Evolutionary conservation across 2,113 vertebrate genomes (phyloP).

Genomic region (Chunga burmeisteri): DNA sequence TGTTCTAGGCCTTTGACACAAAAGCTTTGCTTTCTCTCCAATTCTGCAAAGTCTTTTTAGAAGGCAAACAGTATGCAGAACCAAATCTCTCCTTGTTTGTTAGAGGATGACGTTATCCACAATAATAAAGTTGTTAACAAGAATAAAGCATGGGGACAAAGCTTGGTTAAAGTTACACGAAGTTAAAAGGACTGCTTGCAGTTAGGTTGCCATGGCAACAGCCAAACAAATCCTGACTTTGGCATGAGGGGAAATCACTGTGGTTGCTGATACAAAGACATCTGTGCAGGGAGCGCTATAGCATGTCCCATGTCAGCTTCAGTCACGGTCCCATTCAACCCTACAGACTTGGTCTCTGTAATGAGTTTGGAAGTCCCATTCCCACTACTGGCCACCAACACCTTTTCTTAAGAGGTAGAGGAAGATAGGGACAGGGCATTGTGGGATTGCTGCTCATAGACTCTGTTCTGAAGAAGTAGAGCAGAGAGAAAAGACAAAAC

Average conservation of each 20-base stretch:
- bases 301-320: rapidly evolving
- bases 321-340: not conserved
- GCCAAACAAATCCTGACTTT: not conserved
- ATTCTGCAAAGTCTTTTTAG: not conserved
- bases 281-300: not conserved
- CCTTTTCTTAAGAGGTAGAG: not conserved
- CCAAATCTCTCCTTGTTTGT: not conserved
- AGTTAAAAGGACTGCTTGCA: not conserved
- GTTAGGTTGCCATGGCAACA: not conserved
- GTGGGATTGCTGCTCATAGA: not conserved
- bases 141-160: not conserved
- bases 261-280: not conserved
- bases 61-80: not conserved
- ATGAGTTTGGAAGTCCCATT: not conserved
- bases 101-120: not conserved
- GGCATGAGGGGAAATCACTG: not conserved
- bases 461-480: not conserved
- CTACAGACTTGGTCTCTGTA: not conserved
- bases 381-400: not conserved
- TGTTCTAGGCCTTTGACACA: not conserved
- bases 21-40: not conserved
- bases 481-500: not conserved
- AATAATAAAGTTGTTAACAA: not conserved
- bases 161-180: not conserved
- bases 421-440: not conserved